phyloP scores from a whole-genome alignment of 2,888 invertebrate species.

The Halictus ligatus region DNA sequence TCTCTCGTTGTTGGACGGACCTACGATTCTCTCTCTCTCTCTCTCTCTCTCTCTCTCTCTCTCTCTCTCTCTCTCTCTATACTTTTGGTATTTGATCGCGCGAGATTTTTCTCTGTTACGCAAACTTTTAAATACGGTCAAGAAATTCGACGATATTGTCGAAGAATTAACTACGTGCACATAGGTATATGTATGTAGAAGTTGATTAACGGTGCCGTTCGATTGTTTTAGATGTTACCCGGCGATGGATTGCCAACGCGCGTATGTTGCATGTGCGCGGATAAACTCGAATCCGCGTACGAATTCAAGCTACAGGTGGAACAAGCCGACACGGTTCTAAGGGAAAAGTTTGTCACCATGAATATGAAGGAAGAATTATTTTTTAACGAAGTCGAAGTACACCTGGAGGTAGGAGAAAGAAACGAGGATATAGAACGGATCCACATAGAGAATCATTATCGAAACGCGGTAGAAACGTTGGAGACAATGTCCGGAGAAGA shows the following conservation, averaged over 20 bases:
- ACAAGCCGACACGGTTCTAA: constrained; percentile 79
- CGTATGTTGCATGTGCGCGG: constrained; percentile 80
- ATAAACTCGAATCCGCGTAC: constrained; percentile 81
- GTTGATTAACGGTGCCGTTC: background rate
- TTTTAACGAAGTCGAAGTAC: constrained; percentile 81
- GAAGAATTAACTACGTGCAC: background rate
- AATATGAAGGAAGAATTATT: constrained; percentile 81
- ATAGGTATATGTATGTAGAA: background rate
- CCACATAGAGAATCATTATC: constrained; percentile 66
- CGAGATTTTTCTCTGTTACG: background rate
- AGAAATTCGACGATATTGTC: background rate
- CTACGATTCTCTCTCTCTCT: too few relatives aligned
- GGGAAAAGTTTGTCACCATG: constrained; percentile 77
- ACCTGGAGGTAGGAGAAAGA: constrained; percentile 70
- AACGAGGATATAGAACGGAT: constrained; percentile 59
- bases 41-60: too few relatives aligned
- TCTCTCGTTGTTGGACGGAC: background rate
- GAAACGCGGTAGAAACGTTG: constrained; percentile 39
- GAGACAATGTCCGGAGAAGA: constrained; percentile 41
- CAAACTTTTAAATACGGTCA: background rate
- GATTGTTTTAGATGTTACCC: constrained; percentile 67
- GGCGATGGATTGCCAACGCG: constrained; percentile 81
- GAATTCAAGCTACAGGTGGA: constrained; percentile 82
- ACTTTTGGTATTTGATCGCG: background rate
- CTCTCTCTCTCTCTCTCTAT: too few relatives aligned